A percentile compares a stretch with the other conserved stretches of the same genome.
phyloP scores from a whole-genome alignment of 2,888 invertebrate genomes.

The Agriotes lineatus region DNA sequence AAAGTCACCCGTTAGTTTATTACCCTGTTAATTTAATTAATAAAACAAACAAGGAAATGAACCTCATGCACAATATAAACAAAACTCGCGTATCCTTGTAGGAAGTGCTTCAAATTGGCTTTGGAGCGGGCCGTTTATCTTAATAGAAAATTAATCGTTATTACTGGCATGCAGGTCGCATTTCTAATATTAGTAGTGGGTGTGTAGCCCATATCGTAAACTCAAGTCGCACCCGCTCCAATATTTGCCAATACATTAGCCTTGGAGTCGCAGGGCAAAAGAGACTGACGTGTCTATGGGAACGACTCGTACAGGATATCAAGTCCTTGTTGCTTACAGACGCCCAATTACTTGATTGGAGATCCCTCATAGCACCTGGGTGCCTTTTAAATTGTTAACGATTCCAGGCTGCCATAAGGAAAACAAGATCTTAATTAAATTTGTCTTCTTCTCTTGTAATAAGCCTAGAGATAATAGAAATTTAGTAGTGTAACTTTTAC shows the following conservation, averaged over 20 bases:
- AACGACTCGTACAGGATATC: not conserved
- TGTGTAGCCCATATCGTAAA: conserved; percentile 28
- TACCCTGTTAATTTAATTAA: too few species aligned
- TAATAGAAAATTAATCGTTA: conserved; percentile 14
- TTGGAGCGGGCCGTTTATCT: conserved; percentile 12
- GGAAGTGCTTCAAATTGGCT: conserved; percentile 9
- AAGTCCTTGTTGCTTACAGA: not conserved
- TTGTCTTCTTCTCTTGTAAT: too few species aligned
- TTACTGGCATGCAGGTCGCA: conserved; percentile 16
- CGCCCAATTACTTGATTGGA: too few species aligned
- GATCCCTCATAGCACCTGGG: too few species aligned
- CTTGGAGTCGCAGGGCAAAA: conserved; percentile 20
- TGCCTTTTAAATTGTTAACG: too few species aligned
- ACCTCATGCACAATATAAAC: too few species aligned
- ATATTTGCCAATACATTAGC: conserved; percentile 51
- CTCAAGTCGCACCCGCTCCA: conserved; percentile 35
- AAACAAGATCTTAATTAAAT: too few species aligned
- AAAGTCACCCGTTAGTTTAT: too few species aligned
- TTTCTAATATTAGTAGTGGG: conserved; percentile 31
- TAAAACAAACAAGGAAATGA: too few species aligned
- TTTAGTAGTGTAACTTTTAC: too few species aligned
- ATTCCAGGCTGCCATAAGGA: too few species aligned
- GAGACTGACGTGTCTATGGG: conserved; percentile 1
- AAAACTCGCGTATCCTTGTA: not conserved
- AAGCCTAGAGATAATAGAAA: too few species aligned